phyloP scores from a whole-genome alignment of 2,888 invertebrate genomes.

The Athalia cordata region DNA sequence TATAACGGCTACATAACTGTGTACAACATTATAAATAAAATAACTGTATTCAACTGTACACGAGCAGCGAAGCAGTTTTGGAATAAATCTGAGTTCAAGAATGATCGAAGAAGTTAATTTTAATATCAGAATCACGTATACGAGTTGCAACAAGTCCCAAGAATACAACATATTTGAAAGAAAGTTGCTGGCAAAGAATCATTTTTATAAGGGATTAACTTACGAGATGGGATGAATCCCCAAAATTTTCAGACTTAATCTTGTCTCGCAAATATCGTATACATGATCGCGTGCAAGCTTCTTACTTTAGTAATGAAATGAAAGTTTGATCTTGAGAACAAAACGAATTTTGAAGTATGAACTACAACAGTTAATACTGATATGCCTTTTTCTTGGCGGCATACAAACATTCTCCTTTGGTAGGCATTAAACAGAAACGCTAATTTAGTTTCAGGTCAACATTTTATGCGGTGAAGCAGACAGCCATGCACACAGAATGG shows the following conservation, averaged over 20 bases:
- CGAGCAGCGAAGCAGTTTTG: no score
- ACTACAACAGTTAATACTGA: slow-evolving; percentile 59
- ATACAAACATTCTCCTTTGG: slow-evolving; percentile 70
- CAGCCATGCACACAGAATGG: slow-evolving; percentile 33
- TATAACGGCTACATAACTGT: no score
- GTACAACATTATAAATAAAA: no score
- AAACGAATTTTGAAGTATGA: slow-evolving; percentile 24
- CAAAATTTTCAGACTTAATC: no score
- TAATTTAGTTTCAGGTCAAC: slow-evolving; percentile 54
- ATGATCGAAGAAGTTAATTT: neutral
- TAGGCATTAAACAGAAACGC: slow-evolving; percentile 69
- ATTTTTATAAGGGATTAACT: no score
- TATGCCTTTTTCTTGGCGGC: slow-evolving; percentile 68
- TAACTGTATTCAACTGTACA: no score
- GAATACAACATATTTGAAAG: neutral
- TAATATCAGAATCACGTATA: neutral
- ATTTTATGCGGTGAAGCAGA: slow-evolving; percentile 6
- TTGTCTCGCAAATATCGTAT: neutral
- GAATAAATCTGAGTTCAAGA: neutral
- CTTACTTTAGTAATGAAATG: slow-evolving; percentile 1
- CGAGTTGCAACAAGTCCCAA: slow-evolving; percentile 1
- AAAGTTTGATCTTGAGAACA: slow-evolving; percentile 6
- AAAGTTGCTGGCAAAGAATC: no score
- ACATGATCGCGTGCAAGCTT: neutral
- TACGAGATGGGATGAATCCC: no score